These are phyloP conservation scores for Brachypodius melanocephalos DNA, from an alignment of 2,113 vertebrate genomes.

Conservation along the genomic window DNA sequence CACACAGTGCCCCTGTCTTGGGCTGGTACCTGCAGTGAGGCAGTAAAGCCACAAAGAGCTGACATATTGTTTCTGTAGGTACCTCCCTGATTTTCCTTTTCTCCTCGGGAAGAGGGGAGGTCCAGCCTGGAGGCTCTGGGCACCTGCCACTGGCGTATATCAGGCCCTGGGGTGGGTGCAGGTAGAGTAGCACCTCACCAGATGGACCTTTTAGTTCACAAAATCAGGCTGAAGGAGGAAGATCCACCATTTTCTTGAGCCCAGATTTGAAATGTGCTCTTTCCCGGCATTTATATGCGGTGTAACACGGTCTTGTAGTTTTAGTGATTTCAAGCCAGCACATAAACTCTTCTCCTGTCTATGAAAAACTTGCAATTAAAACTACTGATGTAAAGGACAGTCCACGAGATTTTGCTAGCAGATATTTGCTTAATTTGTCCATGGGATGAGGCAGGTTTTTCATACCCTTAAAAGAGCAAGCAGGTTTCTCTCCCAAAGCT, in stretches of 20 bases:
- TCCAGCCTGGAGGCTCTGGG: neutral
- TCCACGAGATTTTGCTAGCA: neutral
- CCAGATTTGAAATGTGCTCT: neutral
- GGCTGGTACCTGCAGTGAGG: neutral
- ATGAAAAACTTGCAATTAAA: neutral
- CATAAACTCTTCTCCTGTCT: neutral
- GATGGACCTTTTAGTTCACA: accelerated
- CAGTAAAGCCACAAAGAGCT: neutral
- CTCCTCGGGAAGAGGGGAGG: neutral
- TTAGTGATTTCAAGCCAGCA: neutral
- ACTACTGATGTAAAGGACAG: neutral
- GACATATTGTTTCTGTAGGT: neutral
- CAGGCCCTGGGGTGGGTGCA: neutral
- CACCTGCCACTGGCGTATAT: neutral
- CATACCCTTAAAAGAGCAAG: neutral
- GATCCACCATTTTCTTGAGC: neutral
- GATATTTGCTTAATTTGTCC: neutral
- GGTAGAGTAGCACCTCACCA: neutral
- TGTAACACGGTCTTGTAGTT: accelerated
- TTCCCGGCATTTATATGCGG: neutral
- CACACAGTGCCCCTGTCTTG: neutral
- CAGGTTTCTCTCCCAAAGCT: neutral
- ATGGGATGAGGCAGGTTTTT: neutral
- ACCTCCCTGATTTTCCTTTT: neutral
- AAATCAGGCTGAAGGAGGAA: neutral